A percentile compares a stretch with the other conserved stretches of the same genome.
Conservation (phyloP, 1,140 invertebrate species). For the Eurosta solidaginis region DNA sequence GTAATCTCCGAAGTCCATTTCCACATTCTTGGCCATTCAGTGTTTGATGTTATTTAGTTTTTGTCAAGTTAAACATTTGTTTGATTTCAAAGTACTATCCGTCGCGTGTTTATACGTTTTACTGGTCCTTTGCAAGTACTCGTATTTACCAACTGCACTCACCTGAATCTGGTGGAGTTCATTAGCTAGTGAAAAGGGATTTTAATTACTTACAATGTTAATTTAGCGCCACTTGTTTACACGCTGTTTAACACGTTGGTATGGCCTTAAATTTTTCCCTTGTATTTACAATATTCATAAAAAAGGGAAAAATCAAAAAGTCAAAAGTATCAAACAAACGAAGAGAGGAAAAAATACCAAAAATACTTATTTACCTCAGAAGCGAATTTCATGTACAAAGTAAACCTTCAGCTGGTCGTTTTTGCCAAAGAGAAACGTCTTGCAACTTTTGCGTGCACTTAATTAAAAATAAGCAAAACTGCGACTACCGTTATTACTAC, state of each 20-base stretch:
- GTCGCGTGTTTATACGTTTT: no score
- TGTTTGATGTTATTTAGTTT: no score
- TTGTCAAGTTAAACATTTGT: no score
- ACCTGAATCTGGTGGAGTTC: conserved; percentile 41
- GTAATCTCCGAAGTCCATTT: no score
- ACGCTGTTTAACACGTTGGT: conserved; percentile 58
- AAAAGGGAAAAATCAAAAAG: neutral
- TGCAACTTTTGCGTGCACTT: conserved; percentile 3
- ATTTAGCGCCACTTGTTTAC: conserved; percentile 60
- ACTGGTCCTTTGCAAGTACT: neutral
- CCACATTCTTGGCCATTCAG: no score
- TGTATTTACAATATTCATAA: neutral
- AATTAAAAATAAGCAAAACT: conserved; percentile 23
- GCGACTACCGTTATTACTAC: neutral
- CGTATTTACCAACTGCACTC: conserved; percentile 4
- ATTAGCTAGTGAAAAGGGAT: conserved; percentile 56
- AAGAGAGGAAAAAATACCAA: neutral
- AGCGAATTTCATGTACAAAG: neutral
- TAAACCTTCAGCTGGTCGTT: neutral
- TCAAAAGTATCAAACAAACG: neutral
- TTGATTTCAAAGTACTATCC: no score
- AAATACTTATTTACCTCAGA: no score
- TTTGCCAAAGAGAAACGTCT: neutral
- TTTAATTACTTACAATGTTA: conserved; percentile 60
- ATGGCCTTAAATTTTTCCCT: neutral